A percentile compares a stretch with the other conserved stretches of the same genome.
Evolutionary conservation across 2,797 vertebrate species (phyloP).

Genomic region (Leptodactylus fallax): DNA sequence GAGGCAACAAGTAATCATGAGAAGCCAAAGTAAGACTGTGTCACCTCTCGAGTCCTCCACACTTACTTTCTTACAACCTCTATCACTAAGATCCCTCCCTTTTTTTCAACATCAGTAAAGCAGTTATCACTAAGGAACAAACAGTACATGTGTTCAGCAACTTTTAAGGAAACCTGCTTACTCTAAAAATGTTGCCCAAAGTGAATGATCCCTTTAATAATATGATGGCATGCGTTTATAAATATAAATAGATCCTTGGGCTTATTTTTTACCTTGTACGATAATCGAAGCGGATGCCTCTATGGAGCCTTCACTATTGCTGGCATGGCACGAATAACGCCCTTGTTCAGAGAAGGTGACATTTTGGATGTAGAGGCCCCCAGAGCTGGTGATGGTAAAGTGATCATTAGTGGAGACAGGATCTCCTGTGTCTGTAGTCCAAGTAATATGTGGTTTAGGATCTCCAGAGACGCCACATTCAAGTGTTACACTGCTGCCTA

Average conservation of each 20-base stretch:
- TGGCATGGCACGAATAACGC: conserved; percentile 74
- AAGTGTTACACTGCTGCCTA: conserved; percentile 75
- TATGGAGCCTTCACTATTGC: conserved; percentile 72
- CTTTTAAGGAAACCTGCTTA: neutral
- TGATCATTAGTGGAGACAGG: conserved; percentile 68
- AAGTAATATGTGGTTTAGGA: conserved; percentile 71
- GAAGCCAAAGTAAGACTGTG: neutral
- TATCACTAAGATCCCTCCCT: neutral
- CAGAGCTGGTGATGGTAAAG: conserved; percentile 73
- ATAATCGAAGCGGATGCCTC: conserved; percentile 73
- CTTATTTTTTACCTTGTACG: conserved; percentile 71
- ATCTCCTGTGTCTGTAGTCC: conserved; percentile 72
- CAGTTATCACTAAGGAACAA: no score
- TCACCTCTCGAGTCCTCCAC: neutral
- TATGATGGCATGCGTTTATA: neutral
- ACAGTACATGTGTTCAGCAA: neutral
- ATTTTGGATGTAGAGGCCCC: conserved; percentile 74
- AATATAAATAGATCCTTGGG: no score
- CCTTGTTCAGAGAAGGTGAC: conserved; percentile 73
- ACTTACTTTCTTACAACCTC: neutral
- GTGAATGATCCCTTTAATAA: neutral
- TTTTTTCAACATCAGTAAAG: neutral
- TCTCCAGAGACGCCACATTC: conserved; percentile 77
- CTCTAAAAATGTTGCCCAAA: neutral
- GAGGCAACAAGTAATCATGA: neutral